Conservation (phyloP, 1,140 invertebrate genomes). For the Zaprionus africanus region DNA sequence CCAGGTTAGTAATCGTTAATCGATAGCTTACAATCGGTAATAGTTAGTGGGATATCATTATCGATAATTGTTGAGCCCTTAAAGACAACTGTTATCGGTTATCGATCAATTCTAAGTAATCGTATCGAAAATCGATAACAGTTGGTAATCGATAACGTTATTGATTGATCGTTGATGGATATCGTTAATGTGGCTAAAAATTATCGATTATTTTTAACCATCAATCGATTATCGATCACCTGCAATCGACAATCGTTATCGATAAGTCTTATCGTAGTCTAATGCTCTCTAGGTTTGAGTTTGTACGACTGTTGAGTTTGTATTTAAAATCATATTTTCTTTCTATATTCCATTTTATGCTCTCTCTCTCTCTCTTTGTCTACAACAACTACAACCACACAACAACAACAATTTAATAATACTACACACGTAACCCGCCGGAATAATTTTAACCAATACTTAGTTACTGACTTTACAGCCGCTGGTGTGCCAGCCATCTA, state of each 20-base stretch:
- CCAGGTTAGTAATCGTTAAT: slow-evolving; percentile 67
- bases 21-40: background rate
- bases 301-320: slow-evolving; percentile 44
- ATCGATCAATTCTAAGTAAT: too few species aligned
- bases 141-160: too few species aligned
- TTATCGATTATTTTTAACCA: too few species aligned
- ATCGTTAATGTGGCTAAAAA: too few species aligned
- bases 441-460: slow-evolving; percentile 70
- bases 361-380: slow-evolving; percentile 52
- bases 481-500: slow-evolving; percentile 84
- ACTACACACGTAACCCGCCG: slow-evolving; percentile 37
- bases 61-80: background rate
- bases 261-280: slow-evolving; percentile 19
- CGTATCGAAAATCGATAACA: too few species aligned
- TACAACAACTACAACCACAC: slow-evolving; percentile 43
- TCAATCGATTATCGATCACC: too few species aligned
- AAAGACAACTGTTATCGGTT: too few species aligned
- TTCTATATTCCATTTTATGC: slow-evolving; percentile 68
- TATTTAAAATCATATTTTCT: slow-evolving; percentile 60
- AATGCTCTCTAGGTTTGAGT: slow-evolving; percentile 27
- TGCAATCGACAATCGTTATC: background rate
- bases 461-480: slow-evolving; percentile 84
- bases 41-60: background rate
- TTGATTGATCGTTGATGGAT: too few species aligned
- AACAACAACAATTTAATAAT: slow-evolving; percentile 36